phyloP scores from a whole-genome alignment of 2,797 vertebrate species.

The Cephalopachus bancanus region DNA sequence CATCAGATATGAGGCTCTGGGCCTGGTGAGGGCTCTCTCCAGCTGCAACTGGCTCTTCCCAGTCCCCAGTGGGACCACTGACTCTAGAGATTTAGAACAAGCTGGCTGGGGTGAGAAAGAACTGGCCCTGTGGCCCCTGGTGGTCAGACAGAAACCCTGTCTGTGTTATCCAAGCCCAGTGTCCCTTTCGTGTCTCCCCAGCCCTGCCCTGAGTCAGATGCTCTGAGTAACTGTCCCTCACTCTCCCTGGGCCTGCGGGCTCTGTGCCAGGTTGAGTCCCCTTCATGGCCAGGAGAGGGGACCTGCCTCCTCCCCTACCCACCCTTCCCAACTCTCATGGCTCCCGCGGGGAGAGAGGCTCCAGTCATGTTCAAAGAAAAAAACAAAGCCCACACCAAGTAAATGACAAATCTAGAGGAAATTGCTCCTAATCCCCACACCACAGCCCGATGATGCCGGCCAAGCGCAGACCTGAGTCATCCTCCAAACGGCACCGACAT shows the following conservation, averaged over 20 bases:
- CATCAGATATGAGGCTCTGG: background rate
- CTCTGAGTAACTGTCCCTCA: background rate
- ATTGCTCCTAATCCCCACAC: constrained; percentile 76
- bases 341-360: background rate
- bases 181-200: background rate
- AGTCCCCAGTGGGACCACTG: background rate
- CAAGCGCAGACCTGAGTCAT: constrained; percentile 87
- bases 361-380: background rate
- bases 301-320: fast-evolving
- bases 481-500: constrained; percentile 85
- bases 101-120: background rate
- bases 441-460: constrained; percentile 64
- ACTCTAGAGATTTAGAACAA: background rate
- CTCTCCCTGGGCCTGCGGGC: background rate
- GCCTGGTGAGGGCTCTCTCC: background rate
- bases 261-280: background rate
- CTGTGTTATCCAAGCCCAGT: background rate
- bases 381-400: constrained; percentile 66
- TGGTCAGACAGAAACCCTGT: background rate
- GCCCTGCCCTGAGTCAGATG: background rate
- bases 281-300: background rate
- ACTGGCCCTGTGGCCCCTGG: no score
- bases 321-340: background rate
- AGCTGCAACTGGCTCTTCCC: background rate
- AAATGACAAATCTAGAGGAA: constrained; percentile 80